These are phyloP conservation scores for Drosophila virilis DNA, from an alignment of 1,140 invertebrate species.

Conservation along the genomic window DNA sequence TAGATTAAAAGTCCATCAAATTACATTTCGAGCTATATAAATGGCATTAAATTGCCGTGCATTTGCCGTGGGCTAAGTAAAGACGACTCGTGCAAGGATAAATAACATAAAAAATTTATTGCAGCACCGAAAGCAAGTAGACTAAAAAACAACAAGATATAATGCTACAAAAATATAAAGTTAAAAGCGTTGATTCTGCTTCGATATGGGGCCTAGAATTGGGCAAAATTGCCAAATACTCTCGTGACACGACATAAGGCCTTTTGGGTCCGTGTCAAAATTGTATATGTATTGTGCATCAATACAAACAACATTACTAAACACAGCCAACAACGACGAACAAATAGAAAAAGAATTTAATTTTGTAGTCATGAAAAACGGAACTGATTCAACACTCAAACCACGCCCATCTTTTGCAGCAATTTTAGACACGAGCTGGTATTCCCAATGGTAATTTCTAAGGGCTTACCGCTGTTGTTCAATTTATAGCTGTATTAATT, in stretches of 20 bases:
- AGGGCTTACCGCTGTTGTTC: background rate
- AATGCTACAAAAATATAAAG: slow-evolving; percentile 18
- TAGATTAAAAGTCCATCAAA: slow-evolving; percentile 81
- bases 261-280: background rate
- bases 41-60: slow-evolving; percentile 58
- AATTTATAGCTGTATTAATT: slow-evolving; percentile 42
- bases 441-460: slow-evolving; percentile 5
- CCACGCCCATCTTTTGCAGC: background rate
- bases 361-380: background rate
- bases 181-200: slow-evolving; percentile 13
- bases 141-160: slow-evolving; percentile 24
- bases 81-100: slow-evolving; percentile 46
- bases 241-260: background rate
- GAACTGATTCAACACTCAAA: background rate
- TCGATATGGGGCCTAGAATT: too few relatives aligned
- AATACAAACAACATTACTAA: background rate
- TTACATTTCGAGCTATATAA: slow-evolving; percentile 68
- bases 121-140: slow-evolving; percentile 31
- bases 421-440: background rate
- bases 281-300: background rate
- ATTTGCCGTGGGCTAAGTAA: slow-evolving; percentile 45
- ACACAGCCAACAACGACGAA: background rate
- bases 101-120: slow-evolving; percentile 68
- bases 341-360: background rate
- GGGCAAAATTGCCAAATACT: background rate